These are phyloP conservation scores for Plectrocnemia conspersa DNA, from an alignment of 1,140 invertebrate genomes.

Conservation along the genomic window DNA sequence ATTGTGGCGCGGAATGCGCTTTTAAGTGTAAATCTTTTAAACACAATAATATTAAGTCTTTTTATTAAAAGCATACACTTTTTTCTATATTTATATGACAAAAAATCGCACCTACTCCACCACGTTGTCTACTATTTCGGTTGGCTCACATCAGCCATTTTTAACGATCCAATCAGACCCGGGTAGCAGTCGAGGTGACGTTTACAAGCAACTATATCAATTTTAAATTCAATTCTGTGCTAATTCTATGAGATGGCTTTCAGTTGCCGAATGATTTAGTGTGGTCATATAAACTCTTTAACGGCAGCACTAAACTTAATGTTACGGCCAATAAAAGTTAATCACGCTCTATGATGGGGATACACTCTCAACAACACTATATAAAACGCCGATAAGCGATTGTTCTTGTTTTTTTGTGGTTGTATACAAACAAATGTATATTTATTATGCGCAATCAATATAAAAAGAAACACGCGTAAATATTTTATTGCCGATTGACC, in stretches of 20 bases:
- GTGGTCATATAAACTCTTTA: slow-evolving; percentile 33
- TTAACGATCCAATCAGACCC: slow-evolving; percentile 16
- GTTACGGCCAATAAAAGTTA: slow-evolving; percentile 34
- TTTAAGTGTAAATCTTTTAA: too few species aligned
- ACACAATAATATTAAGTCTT: too few species aligned
- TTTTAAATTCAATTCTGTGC: slow-evolving; percentile 33
- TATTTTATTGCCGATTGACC: too few species aligned
- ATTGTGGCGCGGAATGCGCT: too few species aligned
- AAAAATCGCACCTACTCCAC: too few species aligned
- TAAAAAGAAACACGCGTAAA: too few species aligned
- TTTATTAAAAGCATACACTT: too few species aligned
- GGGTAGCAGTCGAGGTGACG: slow-evolving; percentile 14
- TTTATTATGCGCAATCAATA: too few species aligned
- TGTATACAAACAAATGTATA: too few species aligned
- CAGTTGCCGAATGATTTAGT: slow-evolving; percentile 30
- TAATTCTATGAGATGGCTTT: slow-evolving; percentile 30
- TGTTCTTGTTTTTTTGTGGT: too few species aligned
- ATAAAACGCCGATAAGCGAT: slow-evolving; percentile 29
- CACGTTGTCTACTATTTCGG: too few species aligned
- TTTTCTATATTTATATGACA: too few species aligned
- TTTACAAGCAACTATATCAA: slow-evolving; percentile 30
- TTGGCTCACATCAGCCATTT: slow-evolving; percentile 7
- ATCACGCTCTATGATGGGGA: slow-evolving; percentile 22
- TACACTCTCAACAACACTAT: slow-evolving; percentile 21
- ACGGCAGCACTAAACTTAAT: slow-evolving; percentile 31